phyloP scores from a whole-genome alignment of 2,797 vertebrate species.

The Xerus rutilus region DNA sequence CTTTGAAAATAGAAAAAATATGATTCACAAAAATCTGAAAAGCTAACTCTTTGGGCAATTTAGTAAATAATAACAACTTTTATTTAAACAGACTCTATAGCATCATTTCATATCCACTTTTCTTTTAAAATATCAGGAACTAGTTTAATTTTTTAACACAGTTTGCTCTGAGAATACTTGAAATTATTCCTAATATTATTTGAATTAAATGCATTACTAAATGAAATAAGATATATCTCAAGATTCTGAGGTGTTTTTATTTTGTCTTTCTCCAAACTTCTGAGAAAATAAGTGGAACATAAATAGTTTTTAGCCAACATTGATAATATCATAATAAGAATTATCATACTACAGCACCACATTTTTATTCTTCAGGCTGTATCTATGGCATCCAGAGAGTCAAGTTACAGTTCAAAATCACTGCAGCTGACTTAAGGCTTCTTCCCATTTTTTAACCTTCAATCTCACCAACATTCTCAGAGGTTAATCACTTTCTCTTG shows the following conservation, averaged over 20 bases:
- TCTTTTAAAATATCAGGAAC: not conserved
- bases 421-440: not conserved
- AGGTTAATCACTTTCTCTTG: conserved; percentile 38
- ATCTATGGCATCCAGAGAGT: not conserved
- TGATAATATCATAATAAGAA: not conserved
- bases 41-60: not conserved
- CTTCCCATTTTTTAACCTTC: not conserved
- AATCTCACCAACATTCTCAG: not conserved
- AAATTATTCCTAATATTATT: not conserved
- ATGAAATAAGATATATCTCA: not conserved
- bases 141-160: not conserved
- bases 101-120: not conserved
- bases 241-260: not conserved
- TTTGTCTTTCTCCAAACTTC: not conserved
- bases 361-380: not conserved
- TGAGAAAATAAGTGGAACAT: not conserved
- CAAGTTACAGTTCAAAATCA: conserved; percentile 7
- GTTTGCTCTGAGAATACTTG: not conserved
- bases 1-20: not conserved
- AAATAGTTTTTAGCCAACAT: not conserved
- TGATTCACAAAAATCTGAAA: not conserved
- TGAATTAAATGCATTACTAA: not conserved
- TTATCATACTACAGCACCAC: not conserved
- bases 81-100: not conserved
- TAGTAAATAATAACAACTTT: not conserved